Percentiles rank a stretch among this genome's conserved stretches.
Conservation (phyloP, 2,888 invertebrate genomes). For the Leptodirus hochenwartii region DNA sequence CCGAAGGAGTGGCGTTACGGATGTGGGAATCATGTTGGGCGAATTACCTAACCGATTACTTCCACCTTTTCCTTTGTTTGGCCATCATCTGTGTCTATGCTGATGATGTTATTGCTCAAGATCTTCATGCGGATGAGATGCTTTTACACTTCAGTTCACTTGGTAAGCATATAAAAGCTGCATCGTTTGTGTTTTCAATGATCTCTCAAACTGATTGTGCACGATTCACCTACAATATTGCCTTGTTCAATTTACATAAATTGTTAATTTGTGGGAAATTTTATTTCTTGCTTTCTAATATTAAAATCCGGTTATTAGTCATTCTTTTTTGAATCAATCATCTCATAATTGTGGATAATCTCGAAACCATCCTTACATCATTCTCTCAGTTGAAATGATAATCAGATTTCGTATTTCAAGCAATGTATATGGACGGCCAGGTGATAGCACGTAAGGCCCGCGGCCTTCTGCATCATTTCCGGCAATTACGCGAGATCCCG, state of each 20-base stretch:
- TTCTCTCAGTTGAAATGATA: too few species aligned
- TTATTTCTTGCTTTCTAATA: too few species aligned
- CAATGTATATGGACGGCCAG: conserved; percentile 94
- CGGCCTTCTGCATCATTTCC: conserved; percentile 77
- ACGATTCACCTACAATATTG: too few species aligned
- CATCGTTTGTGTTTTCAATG: too few species aligned
- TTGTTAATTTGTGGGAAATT: too few species aligned
- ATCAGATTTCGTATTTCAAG: conserved; percentile 30
- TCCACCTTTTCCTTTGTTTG: conserved; percentile 85
- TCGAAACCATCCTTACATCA: too few species aligned
- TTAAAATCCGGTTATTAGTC: too few species aligned
- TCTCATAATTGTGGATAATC: too few species aligned
- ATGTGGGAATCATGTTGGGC: conserved; percentile 99
- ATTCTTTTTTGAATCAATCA: too few species aligned
- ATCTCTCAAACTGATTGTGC: too few species aligned
- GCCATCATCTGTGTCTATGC: conserved; percentile 87
- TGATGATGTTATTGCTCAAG: conserved; percentile 84
- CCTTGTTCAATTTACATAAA: too few species aligned
- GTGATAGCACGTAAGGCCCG: conserved; percentile 81
- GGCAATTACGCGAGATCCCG: conserved; percentile 71
- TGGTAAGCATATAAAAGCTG: conserved; percentile 29
- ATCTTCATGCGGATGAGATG: conserved; percentile 86
- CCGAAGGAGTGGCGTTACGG: conserved; percentile 67
- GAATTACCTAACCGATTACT: conserved; percentile 89
- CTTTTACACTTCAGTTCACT: conserved; percentile 86